Evolutionary conservation across 2,113 vertebrate species (phyloP), one percentile per base, ranked within the genome.

Genomic region (Scytalopus superciliaris): DNA sequence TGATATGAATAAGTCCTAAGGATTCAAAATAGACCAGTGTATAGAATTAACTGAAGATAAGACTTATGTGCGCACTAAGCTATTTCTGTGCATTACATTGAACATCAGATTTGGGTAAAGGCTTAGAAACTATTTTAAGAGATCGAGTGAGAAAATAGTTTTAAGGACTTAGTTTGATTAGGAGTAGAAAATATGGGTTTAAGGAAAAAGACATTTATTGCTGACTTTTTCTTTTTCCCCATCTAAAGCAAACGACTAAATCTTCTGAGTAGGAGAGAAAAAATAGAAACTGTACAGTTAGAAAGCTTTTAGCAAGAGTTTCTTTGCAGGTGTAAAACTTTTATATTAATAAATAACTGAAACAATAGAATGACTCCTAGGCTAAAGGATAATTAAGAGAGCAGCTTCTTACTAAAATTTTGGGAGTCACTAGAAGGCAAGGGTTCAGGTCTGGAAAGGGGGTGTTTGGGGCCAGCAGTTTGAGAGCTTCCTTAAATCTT

Each of bases 91-190:
- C 81, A 33, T 91, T 94, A 56, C 47, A 14, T 92, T 87, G 94
- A 95, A 93, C 75, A 95, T 95, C 59, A 72, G 35, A 93, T 92
- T 69, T 53, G 62, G 39, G 73, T 87, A 96, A 94, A 94, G 67
- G 92, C 93, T 97, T 89, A 96, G 92, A 97, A 97, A 95, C 73
- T 97, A 96, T 95, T 97, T 97, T 96, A 94, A 95, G 87, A 96
- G 76, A 97, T 97, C 87, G 97, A 97, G 83, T 82, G 68, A 96
- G 62, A 82, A 75, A 87, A 85, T 57, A 56, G 93, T 98, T 98
- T 97, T 95, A 98, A 98, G 95, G 96, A 92, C 91, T 96, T 83
- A 96, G 91, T 79, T 93, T 97, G 94, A 97, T 97, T 97, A 95
- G 74, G 83, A 97, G 83, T 40, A 96, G 85, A 97, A 96, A 93